Evolutionary conservation across 2,797 vertebrate species (phyloP), one percentile per base, ranked within the genome.

Genomic region (Chaunax sp.): DNA sequence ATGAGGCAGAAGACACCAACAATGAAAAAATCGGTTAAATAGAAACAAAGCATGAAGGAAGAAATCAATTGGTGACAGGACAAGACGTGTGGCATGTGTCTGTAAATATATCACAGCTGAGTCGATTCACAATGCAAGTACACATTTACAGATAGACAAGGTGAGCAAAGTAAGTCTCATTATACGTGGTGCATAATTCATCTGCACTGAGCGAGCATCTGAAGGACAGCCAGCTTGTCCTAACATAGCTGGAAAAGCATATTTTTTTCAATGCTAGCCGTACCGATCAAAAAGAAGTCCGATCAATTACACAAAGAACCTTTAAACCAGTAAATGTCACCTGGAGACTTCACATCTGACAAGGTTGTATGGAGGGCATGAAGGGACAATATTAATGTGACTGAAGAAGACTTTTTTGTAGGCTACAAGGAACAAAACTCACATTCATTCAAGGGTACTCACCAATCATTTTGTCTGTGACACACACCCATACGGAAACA

Each of bases 281-380:
- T 60, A 68, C 67, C 86, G 81, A 91, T 90, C 90, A 91, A 88
- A 87, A 78, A 77, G 55, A 58, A 64, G 71, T 33, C 62, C 77
- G 83, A 92, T 91, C 87, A 91, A 88, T 91, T 90, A 87, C 80
- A 84, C 58, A 70, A 62, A 71, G 49, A 82, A 83, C 83, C 80
- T 84, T 81, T 81, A 84, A 90, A 89, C 82, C 64, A 30, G 72
- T 65, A 89, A 91, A 92, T 90, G 82, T 73, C 87, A 88, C 67
- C 64, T n/a, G 25, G 70, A 82, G 83, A 72, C 77, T 65, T 72
- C 62, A 73, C 72, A 70, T 68, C 72, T 69, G 77, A 86, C 71
- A 75, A 69, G 67, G 61, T 15, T 8, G 44, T 52, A 47, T 0
- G 26, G 75, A 72, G 67, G 77, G 53, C 69, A 64, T 6, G 50